Evolutionary conservation across 2,113 vertebrate species (phyloP).

Genomic region (Bujurquina vittata): DNA sequence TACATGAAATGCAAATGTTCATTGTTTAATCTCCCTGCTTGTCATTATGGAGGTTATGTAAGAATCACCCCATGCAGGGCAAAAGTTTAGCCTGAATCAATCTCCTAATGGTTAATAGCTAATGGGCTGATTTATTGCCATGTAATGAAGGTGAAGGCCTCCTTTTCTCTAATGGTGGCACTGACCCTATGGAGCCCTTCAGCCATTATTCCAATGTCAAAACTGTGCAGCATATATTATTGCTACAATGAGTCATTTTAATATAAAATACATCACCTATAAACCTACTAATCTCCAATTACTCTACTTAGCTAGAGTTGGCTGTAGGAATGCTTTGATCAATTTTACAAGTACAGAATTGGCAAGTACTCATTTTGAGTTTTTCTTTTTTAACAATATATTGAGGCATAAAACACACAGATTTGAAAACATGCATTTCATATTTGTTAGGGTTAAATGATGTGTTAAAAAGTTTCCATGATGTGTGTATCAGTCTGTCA

Average conservation of each 20-base stretch:
- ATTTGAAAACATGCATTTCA: neutral
- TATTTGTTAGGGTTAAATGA: neutral
- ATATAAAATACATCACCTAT: conserved; percentile 9
- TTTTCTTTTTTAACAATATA: neutral
- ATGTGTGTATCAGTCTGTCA: neutral
- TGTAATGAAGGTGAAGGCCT: conserved; percentile 37
- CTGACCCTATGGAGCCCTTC: neutral
- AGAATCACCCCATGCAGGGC: conserved; percentile 26
- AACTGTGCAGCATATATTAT: neutral
- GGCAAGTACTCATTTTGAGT: neutral
- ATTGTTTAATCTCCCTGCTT: conserved; percentile 42
- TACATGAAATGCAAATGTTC: conserved; percentile 43
- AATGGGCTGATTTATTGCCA: conserved; percentile 59
- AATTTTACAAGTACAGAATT: neutral
- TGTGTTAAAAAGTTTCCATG: neutral
- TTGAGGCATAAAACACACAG: neutral
- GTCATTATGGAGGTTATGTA: conserved; percentile 39
- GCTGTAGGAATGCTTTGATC: too few species aligned
- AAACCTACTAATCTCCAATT: neutral
- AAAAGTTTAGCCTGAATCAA: conserved; percentile 52
- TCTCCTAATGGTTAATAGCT: conserved; percentile 52
- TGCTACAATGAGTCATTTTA: neutral
- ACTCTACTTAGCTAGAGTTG: neutral
- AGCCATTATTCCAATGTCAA: neutral
- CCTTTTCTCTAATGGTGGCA: conserved; percentile 28